phyloP scores from a whole-genome alignment of 2,797 vertebrate genomes.

The Myiothlypis coronata region DNA sequence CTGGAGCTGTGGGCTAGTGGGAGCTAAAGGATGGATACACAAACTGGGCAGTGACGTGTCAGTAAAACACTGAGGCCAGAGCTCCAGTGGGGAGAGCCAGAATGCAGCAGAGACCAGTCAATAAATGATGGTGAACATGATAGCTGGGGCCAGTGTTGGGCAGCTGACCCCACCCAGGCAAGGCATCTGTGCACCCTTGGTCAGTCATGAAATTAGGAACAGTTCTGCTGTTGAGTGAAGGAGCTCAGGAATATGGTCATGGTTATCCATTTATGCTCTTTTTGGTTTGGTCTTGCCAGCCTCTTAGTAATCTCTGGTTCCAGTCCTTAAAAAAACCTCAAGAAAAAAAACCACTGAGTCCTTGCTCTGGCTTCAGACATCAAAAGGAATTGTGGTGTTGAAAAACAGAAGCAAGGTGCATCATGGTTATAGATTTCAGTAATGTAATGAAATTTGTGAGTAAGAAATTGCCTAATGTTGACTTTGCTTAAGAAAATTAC shows the following conservation, averaged over 20 bases:
- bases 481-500: constrained; percentile 17
- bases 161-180: background rate
- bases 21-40: background rate
- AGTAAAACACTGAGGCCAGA: rapidly evolving
- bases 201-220: background rate
- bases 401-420: background rate
- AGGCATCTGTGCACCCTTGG: background rate
- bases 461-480: constrained; percentile 37
- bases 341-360: background rate
- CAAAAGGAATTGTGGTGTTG: background rate
- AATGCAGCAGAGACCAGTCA: background rate
- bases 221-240: background rate
- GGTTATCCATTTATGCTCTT: background rate
- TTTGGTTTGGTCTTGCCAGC: background rate
- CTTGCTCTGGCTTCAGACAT: background rate
- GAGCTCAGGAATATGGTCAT: background rate
- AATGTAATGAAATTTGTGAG: background rate
- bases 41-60: background rate
- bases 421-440: background rate
- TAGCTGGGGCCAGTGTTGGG: background rate
- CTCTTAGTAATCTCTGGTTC: background rate
- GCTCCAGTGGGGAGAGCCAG: background rate
- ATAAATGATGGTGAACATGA: background rate
- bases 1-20: background rate
- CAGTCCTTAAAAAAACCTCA: background rate